A percentile compares a stretch with the other conserved stretches of the same genome.
These are phyloP conservation scores for Mythimna loreyi DNA, from an alignment of 2,888 invertebrate genomes.

Conservation along the genomic window DNA sequence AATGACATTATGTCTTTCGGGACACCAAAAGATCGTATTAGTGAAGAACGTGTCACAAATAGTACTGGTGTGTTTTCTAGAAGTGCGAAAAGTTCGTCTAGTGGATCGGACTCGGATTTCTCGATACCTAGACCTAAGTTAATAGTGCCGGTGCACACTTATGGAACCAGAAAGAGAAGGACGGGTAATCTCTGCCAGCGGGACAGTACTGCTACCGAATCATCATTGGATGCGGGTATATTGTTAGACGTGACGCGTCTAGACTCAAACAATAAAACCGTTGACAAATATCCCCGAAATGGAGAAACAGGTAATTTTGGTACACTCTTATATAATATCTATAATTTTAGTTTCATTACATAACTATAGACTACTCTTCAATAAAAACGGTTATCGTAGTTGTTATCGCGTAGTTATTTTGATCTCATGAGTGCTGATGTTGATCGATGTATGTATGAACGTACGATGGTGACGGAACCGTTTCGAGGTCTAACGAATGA, in stretches of 20 bases:
- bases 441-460: constrained; percentile 79
- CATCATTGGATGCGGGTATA: constrained; percentile 85
- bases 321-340: constrained; percentile 11
- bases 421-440: constrained; percentile 73
- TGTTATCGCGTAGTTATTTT: constrained; percentile 70
- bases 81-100: constrained; percentile 89
- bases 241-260: constrained; percentile 84
- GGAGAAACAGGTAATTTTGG: constrained; percentile 79
- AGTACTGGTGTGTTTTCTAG: constrained; percentile 78
- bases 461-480: constrained; percentile 59
- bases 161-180: constrained; percentile 94
- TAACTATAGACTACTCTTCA: constrained; percentile 19
- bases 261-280: constrained; percentile 71
- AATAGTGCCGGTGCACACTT: constrained; percentile 97
- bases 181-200: constrained; percentile 94
- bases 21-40: constrained; percentile 77
- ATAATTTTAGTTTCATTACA: constrained; percentile 35
- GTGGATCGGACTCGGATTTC: constrained; percentile 93
- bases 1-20: constrained; percentile 85
- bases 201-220: constrained; percentile 86
- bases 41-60: constrained; percentile 79
- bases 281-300: constrained; percentile 74
- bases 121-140: constrained; percentile 96
- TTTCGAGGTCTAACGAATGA: constrained; percentile 68
- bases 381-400: constrained; percentile 44